These are phyloP conservation scores for Caradrina kadenii DNA, from an alignment of 2,888 invertebrate genomes.

Conservation along the genomic window DNA sequence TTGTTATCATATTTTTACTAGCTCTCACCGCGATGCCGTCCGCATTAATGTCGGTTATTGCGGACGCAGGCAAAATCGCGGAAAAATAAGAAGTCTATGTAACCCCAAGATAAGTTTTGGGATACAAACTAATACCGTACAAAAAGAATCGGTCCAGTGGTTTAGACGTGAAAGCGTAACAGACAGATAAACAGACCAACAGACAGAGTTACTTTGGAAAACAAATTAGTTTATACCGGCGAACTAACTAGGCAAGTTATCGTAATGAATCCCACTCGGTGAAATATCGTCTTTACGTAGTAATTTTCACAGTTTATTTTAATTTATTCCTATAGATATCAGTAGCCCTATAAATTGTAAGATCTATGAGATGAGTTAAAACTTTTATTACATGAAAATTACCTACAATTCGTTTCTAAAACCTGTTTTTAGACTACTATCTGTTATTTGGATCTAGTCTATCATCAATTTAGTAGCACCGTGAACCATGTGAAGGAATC, in stretches of 20 bases:
- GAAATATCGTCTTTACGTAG: not conserved
- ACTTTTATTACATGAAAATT: not conserved
- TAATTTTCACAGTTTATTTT: not conserved
- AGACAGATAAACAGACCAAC: no score
- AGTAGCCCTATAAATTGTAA: constrained; percentile 14
- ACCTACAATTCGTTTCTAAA: not conserved
- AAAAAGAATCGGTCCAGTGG: no score
- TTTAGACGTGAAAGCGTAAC: no score
- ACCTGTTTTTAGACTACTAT: constrained; percentile 4
- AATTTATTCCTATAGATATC: not conserved
- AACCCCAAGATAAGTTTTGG: no score
- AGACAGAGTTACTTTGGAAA: no score
- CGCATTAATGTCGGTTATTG: no score
- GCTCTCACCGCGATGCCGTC: no score
- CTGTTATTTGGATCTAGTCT: not conserved
- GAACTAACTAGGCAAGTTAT: not conserved
- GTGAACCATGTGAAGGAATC: not conserved
- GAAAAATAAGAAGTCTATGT: no score
- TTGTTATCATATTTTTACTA: no score
- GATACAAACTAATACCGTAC: no score
- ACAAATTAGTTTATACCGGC: no score
- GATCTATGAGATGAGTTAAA: not conserved
- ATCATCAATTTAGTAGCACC: constrained; percentile 11
- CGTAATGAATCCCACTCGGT: not conserved
- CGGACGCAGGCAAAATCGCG: no score